Evolutionary conservation across 2,888 invertebrate genomes (phyloP), one percentile per base, ranked within the genome.

Genomic region (Patella ulyssiponensis): DNA sequence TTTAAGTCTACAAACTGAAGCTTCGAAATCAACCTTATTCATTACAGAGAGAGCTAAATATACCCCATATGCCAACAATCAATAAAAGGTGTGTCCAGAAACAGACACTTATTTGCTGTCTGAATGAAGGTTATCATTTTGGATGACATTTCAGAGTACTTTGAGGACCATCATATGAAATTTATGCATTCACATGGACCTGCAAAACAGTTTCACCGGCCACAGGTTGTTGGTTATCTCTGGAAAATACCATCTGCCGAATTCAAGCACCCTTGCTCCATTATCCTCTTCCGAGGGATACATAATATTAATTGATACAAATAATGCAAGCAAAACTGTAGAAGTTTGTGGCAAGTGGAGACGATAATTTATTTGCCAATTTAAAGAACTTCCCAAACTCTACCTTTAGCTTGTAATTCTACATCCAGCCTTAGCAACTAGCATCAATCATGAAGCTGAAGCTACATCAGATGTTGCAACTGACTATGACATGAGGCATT

Each of bases 131-230:
- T n/a, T 3, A n/a, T 7, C 14, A 17, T 74, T 14, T 33, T 27
- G 11, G 72, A 72, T 1, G 72, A 74, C 2, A 14, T 54, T 7
- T 74, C 74, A 56, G 74, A 74, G 12, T 27, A 74, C 14, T 54
- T 20, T 54, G 74, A 54, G 23, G 74, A 74, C n/a, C 4, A 23
- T 54, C 20, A 58, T 5, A 74, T 53, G 17, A 1, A 74, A 56
- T 20, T 15, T 54, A 44, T 58, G n/a, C 58, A 58, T 20, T 20
- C 58, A n/a, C 58, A 58, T 20, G 17, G 20, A 17, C 17, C 17
- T 1, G 17, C 58, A n/a, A 11, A 20, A 58, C 58, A 58, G 20
- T 58, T 58, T 20, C 58, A 12, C 17, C 15, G 17, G n/a, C 58
- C 12, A 58, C 17, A 5, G 20, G n/a, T 9, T 58, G n/a, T 58